These are phyloP conservation scores for Melieria crassipennis DNA, from an alignment of 2,888 invertebrate genomes.

Conservation along the genomic window DNA sequence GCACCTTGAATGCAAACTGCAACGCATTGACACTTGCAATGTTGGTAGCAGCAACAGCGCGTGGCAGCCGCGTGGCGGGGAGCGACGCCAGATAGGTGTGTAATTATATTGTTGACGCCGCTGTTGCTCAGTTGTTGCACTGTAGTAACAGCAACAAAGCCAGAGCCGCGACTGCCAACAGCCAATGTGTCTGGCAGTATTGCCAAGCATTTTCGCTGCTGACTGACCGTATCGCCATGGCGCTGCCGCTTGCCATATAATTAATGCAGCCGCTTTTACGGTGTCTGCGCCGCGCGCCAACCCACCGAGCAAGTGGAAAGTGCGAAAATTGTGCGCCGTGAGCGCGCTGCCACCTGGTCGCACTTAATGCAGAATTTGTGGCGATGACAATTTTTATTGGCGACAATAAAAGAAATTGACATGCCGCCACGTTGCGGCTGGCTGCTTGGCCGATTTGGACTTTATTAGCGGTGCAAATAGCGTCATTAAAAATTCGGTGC, in stretches of 20 bases:
- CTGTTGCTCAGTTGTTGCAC: neutral
- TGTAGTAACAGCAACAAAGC: neutral
- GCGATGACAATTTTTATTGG: neutral
- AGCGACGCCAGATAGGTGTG: neutral
- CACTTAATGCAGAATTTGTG: neutral
- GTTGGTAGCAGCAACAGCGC: conserved; percentile 4
- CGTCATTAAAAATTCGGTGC: no score
- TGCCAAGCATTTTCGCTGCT: conserved; percentile 32
- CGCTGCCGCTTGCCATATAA: no score
- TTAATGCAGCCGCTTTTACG: no score
- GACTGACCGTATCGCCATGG: no score
- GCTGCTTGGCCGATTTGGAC: no score
- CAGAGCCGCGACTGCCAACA: conserved; percentile 3
- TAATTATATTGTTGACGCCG: neutral
- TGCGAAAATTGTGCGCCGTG: no score
- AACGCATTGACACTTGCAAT: neutral
- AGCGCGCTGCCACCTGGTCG: no score
- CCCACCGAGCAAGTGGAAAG: no score
- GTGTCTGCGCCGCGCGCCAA: no score
- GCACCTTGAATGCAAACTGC: conserved; percentile 23
- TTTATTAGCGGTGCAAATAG: no score
- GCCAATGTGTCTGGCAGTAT: conserved; percentile 40
- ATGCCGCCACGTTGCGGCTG: no score
- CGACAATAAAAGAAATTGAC: no score
- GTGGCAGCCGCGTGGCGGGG: neutral